These are phyloP conservation scores for Nemapogon koenigi DNA, from an alignment of 2,888 invertebrate species.

Conservation along the genomic window DNA sequence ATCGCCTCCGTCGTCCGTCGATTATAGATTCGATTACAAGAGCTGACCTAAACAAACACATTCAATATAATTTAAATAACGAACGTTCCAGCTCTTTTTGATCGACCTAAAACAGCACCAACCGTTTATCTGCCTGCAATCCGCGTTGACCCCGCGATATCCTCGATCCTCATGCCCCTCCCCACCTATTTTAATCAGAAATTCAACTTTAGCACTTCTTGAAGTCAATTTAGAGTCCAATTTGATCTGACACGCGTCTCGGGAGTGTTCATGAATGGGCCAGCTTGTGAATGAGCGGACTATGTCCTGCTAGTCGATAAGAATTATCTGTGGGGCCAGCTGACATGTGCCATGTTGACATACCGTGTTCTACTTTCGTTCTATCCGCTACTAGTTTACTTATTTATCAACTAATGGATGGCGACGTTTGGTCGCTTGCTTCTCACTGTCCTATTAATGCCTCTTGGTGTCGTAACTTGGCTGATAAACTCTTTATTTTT, in stretches of 20 bases:
- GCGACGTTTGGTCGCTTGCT: conserved; percentile 10
- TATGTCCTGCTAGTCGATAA: conserved; percentile 56
- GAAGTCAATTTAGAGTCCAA: neutral
- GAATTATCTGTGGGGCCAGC: conserved; percentile 47
- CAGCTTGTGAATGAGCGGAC: conserved; percentile 62
- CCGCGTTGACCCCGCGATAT: conserved; percentile 63
- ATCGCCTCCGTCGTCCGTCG: too few relatives aligned
- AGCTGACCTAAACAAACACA: too few relatives aligned
- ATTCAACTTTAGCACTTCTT: neutral
- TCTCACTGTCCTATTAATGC: conserved; percentile 6
- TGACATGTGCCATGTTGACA: conserved; percentile 56
- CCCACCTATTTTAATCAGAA: conserved; percentile 10
- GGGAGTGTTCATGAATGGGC: conserved; percentile 55
- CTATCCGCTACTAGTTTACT: conserved; percentile 35
- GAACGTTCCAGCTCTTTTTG: neutral
- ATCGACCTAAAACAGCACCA: conserved; percentile 20
- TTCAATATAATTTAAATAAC: too few relatives aligned
- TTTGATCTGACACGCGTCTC: neutral
- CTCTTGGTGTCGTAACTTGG: too few relatives aligned
- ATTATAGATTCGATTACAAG: too few relatives aligned
- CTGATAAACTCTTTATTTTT: too few relatives aligned
- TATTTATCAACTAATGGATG: conserved; percentile 38
- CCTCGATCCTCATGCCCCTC: conserved; percentile 42
- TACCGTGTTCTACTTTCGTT: conserved; percentile 55
- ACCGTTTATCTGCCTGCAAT: conserved; percentile 59